Percentiles rank a stretch among this genome's conserved stretches.
phyloP scores from a whole-genome alignment of 2,888 invertebrate genomes.

The Caenorhabditis japonica region DNA sequence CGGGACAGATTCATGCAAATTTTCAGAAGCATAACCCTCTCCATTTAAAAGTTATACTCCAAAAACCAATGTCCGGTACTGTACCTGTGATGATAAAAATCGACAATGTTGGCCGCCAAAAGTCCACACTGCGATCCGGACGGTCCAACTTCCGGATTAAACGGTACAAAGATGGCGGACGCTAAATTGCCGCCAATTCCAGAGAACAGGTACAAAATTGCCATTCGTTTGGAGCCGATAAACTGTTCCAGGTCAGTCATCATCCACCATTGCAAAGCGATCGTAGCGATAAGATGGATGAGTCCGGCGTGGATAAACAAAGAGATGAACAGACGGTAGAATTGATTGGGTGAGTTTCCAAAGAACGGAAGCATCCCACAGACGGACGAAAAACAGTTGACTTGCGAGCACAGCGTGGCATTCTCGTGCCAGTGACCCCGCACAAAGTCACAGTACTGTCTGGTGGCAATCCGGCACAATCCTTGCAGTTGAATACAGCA shows the following conservation, averaged over 20 bases:
- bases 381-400: slow-evolving; percentile 89
- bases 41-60: no score
- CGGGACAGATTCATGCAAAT: no score
- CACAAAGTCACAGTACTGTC: slow-evolving; percentile 94
- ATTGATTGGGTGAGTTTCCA: slow-evolving; percentile 93
- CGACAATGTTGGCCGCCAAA: slow-evolving; percentile 91
- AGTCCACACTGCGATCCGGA: slow-evolving; percentile 96
- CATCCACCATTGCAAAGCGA: slow-evolving; percentile 91
- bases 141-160: slow-evolving; percentile 91
- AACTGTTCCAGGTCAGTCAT: slow-evolving; percentile 96
- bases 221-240: slow-evolving; percentile 92
- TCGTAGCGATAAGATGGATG: slow-evolving; percentile 78
- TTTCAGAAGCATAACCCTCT: no score
- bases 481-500: slow-evolving; percentile 88
- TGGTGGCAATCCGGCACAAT: slow-evolving; percentile 92
- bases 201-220: slow-evolving; percentile 92
- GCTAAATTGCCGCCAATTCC: slow-evolving; percentile 96
- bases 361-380: slow-evolving; percentile 96
- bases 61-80: no score
- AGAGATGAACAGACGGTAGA: slow-evolving; percentile 95
- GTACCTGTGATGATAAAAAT: slow-evolving; percentile 93
- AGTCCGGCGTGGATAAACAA: slow-evolving; percentile 94
- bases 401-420: slow-evolving; percentile 94
- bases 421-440: slow-evolving; percentile 95
- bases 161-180: slow-evolving; percentile 95